A percentile compares a stretch with the other conserved stretches of the same genome.
These are phyloP conservation scores for Cistogaster globosa DNA, from an alignment of 2,888 invertebrate genomes.

Conservation along the genomic window DNA sequence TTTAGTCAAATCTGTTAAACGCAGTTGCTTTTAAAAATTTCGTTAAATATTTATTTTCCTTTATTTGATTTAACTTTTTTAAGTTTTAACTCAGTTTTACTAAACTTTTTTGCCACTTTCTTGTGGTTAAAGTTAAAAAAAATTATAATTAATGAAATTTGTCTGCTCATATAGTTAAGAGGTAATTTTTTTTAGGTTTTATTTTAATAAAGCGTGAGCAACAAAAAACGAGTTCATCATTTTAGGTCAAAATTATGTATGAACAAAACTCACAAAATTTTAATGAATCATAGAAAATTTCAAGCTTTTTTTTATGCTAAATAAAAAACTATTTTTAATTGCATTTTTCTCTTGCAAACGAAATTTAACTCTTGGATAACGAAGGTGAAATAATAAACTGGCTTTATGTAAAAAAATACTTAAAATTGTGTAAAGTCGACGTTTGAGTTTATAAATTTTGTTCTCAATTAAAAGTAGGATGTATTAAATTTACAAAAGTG, in stretches of 20 bases:
- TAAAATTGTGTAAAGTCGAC: too few species aligned
- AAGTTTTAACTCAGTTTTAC: slow-evolving; percentile 1
- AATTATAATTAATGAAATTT: slow-evolving; percentile 6
- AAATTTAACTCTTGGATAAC: too few species aligned
- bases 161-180: background rate
- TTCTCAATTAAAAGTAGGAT: too few species aligned
- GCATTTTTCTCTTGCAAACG: background rate
- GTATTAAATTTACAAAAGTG: too few species aligned
- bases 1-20: slow-evolving; percentile 18
- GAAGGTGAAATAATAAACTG: background rate
- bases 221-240: slow-evolving; percentile 8
- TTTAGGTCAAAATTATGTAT: slow-evolving; percentile 45
- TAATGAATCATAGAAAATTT: too few species aligned
- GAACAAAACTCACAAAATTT: background rate
- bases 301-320: background rate
- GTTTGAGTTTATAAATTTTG: too few species aligned
- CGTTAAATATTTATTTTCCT: background rate
- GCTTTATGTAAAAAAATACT: background rate
- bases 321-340: slow-evolving; percentile 8
- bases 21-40: slow-evolving; percentile 35
- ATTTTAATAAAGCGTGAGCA: background rate
- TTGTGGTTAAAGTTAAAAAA: slow-evolving; percentile 11
- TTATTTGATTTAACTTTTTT: background rate
- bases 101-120: slow-evolving; percentile 9
- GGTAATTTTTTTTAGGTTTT: background rate